Evolutionary conservation across 2,113 vertebrate genomes (phyloP).

Genomic region (Cochlearius cochlearius): DNA sequence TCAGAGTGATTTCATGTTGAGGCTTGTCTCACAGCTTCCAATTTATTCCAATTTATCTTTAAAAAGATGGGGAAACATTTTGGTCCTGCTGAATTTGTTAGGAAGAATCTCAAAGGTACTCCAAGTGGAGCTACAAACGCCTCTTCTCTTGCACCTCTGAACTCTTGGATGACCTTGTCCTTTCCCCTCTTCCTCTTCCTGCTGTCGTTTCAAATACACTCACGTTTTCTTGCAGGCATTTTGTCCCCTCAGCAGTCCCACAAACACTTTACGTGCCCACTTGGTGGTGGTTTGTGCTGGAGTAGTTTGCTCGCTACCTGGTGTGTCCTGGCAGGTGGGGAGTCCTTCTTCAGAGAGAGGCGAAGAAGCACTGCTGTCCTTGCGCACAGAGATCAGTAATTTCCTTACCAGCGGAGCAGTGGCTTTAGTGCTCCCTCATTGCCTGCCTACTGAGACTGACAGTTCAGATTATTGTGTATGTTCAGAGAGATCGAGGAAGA

Average conservation of each 20-base stretch:
- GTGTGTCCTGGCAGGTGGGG: background rate
- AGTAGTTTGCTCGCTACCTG: rapidly evolving
- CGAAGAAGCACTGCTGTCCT: background rate
- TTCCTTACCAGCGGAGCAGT: background rate
- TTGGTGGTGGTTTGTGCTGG: background rate
- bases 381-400: background rate
- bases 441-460: background rate
- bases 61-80: background rate
- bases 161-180: rapidly evolving
- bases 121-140: background rate
- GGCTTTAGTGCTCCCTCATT: background rate
- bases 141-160: background rate
- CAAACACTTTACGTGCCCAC: rapidly evolving
- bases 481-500: background rate
- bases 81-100: background rate
- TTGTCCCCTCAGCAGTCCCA: background rate
- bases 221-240: background rate
- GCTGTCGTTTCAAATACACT: background rate
- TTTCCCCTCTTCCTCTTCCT: background rate
- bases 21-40: background rate
- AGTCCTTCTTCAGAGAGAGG: background rate
- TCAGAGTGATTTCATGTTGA: background rate
- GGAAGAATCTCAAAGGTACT: background rate
- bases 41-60: background rate
- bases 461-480: background rate